Conservation (phyloP, 2,113 vertebrate genomes). For the Albula glossodonta region DNA sequence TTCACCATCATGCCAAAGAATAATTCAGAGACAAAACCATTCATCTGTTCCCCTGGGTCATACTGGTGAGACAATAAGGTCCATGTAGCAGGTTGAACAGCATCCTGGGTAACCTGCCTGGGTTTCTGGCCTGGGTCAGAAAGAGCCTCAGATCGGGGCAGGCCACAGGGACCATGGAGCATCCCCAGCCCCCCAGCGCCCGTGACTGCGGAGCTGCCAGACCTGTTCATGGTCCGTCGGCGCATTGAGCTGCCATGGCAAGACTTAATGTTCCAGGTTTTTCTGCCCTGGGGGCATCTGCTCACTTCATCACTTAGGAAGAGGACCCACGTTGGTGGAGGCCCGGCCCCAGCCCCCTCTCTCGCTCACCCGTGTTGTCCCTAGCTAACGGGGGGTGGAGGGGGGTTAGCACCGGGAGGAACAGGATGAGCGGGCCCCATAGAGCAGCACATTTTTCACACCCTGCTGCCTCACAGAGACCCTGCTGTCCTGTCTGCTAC, state of each 20-base stretch:
- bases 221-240: conserved; percentile 59
- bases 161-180: conserved; percentile 22
- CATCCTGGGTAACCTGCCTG: not conserved
- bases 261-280: conserved; percentile 65
- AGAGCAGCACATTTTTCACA: conserved; percentile 25
- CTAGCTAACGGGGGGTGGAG: conserved; percentile 3
- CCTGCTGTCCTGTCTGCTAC: conserved; percentile 6
- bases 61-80: not conserved
- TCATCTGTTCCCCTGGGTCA: not conserved
- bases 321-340: conserved; percentile 34
- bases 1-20: not conserved
- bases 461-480: not conserved
- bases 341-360: conserved; percentile 26
- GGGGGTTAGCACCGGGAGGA: not conserved
- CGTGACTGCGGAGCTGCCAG: conserved; percentile 56
- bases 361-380: not conserved
- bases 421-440: not conserved
- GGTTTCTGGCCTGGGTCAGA: not conserved
- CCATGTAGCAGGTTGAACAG: not conserved
- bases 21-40: not conserved
- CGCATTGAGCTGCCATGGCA: conserved; percentile 44
- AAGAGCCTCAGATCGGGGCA: conserved; percentile 8
- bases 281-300: conserved; percentile 56
- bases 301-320: conserved; percentile 43
- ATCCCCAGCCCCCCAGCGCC: conserved; percentile 35